These are phyloP conservation scores for Tokudaia muenninki DNA, from an alignment of 2,797 vertebrate species.

Conservation along the genomic window DNA sequence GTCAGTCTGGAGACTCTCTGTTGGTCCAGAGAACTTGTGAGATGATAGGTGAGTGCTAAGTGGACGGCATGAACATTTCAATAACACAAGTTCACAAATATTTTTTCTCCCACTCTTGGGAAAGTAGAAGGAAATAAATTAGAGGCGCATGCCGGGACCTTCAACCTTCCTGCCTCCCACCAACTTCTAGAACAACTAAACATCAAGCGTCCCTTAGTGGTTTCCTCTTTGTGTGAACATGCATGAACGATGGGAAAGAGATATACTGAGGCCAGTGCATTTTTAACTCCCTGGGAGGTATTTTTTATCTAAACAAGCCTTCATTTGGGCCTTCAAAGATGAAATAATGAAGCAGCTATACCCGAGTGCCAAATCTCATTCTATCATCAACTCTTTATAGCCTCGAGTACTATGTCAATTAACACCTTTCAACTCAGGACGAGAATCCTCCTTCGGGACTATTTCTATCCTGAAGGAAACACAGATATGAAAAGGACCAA, in stretches of 20 bases:
- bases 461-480: conserved; percentile 63
- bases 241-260: conserved; percentile 76
- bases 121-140: conserved; percentile 83
- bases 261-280: conserved; percentile 75
- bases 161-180: conserved; percentile 81
- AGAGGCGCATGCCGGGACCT: conserved; percentile 80
- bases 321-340: conserved; percentile 82
- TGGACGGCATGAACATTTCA: conserved; percentile 60
- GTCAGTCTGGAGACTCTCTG: conserved; percentile 22
- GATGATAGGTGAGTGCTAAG: conserved; percentile 54
- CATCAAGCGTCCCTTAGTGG: conserved; percentile 74
- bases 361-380: conserved; percentile 76
- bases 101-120: conserved; percentile 82
- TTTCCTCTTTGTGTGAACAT: conserved; percentile 80
- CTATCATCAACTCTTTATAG: conserved; percentile 81
- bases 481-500: conserved; percentile 34
- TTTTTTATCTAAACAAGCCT: conserved; percentile 84
- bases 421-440: conserved; percentile 77
- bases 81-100: conserved; percentile 76
- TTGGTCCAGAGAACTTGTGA: not conserved
- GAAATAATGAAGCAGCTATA: conserved; percentile 80
- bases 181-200: conserved; percentile 82
- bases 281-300: conserved; percentile 83
- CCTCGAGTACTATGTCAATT: conserved; percentile 73
- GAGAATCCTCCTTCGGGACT: conserved; percentile 68